A percentile compares a stretch with the other conserved stretches of the same genome.
Evolutionary conservation across 2,888 invertebrate species (phyloP).

Genomic region (Amphipoea oculea): DNA sequence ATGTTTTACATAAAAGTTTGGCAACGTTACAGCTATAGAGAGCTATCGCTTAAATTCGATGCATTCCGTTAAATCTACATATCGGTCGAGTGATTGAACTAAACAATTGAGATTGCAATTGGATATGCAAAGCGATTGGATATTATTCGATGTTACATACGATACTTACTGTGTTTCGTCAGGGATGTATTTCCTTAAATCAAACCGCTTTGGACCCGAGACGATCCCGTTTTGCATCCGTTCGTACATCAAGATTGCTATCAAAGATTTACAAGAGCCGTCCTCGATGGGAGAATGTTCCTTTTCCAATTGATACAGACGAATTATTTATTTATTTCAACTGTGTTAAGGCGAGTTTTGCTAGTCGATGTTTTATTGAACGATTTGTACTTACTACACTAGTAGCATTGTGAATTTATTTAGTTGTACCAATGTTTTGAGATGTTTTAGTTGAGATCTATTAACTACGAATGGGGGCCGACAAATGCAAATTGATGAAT

Average conservation of each 20-base stretch:
- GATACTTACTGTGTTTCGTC: slow-evolving; percentile 72
- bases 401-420: slow-evolving; percentile 59
- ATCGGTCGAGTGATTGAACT: slow-evolving; percentile 75
- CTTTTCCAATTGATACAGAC: slow-evolving; percentile 81
- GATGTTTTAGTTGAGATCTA: slow-evolving; percentile 50
- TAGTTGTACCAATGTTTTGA: slow-evolving; percentile 52
- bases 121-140: slow-evolving; percentile 78
- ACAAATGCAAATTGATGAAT: slow-evolving; percentile 61
- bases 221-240: slow-evolving; percentile 89
- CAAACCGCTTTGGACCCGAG: slow-evolving; percentile 79
- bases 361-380: slow-evolving; percentile 59
- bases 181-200: slow-evolving; percentile 83
- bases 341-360: slow-evolving; percentile 69
- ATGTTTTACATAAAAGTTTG: slow-evolving; percentile 52
- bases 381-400: slow-evolving; percentile 54
- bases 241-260: slow-evolving; percentile 90
- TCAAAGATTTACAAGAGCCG: slow-evolving; percentile 90
- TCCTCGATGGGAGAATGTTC: slow-evolving; percentile 81
- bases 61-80: slow-evolving; percentile 73
- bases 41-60: slow-evolving; percentile 68
- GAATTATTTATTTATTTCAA: slow-evolving; percentile 84
- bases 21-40: slow-evolving; percentile 43
- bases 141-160: slow-evolving; percentile 76
- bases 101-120: slow-evolving; percentile 83
- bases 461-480: slow-evolving; percentile 48